Conservation (phyloP, 2,888 invertebrate species). For the Spisula solida region DNA sequence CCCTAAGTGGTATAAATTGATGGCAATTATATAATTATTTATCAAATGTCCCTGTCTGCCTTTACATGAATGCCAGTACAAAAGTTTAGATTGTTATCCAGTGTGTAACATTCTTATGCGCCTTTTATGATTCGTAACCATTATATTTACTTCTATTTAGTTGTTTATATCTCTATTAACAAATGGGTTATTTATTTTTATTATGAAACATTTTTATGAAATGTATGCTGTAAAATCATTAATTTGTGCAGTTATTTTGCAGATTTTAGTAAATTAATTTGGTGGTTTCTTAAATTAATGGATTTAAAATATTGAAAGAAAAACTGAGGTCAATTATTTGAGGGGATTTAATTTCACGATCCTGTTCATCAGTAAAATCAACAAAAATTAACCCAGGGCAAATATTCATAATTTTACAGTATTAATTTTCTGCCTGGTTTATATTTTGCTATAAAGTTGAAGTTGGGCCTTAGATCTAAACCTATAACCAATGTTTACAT, state of each 20-base stretch:
- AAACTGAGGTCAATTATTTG: no score
- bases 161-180: slow-evolving; percentile 9
- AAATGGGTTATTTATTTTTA: not conserved
- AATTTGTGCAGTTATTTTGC: no score
- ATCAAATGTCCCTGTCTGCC: not conserved
- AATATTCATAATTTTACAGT: no score
- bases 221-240: no score
- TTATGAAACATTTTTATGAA: not conserved
- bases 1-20: not conserved
- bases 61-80: not conserved
- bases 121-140: not conserved
- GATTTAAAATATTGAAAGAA: no score
- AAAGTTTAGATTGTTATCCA: not conserved
- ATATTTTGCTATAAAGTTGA: not conserved
- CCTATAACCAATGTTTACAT: not conserved
- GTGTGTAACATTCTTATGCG: not conserved
- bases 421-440: not conserved
- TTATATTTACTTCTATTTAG: not conserved
- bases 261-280: no score
- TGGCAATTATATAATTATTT: not conserved
- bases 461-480: not conserved
- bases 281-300: no score
- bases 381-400: not conserved
- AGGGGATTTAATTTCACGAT: no score
- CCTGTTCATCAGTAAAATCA: no score